phyloP scores from a whole-genome alignment of 2,113 vertebrate genomes.

The Nerophis ophidion region DNA sequence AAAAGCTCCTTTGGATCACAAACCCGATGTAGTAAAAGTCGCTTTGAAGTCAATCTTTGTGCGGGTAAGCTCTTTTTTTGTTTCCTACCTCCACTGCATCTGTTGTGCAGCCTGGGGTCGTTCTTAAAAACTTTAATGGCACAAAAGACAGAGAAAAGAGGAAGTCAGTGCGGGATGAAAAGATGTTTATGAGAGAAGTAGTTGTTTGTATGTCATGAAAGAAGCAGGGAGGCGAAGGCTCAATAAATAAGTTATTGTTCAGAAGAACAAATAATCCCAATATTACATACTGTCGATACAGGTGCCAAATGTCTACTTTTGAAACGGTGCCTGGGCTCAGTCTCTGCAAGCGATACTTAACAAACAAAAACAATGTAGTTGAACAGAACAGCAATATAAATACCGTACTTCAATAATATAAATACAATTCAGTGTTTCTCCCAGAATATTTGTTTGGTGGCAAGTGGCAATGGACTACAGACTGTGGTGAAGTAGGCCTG shows the following conservation, averaged over 20 bases:
- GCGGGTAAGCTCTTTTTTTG: constrained; percentile 19
- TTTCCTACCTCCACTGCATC: constrained; percentile 39
- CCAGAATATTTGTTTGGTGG: no score
- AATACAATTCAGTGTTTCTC: no score
- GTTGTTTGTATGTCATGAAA: constrained; percentile 9
- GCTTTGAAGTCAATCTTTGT: constrained; percentile 20
- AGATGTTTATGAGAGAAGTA: constrained; percentile 15
- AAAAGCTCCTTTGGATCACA: constrained; percentile 13
- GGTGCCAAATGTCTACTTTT: no score
- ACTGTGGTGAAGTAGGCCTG: no score
- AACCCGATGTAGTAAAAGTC: constrained; percentile 26
- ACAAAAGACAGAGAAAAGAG: constrained; percentile 34
- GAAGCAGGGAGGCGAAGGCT: constrained; percentile 2
- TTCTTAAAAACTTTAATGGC: constrained; percentile 58
- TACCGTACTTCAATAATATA: no score
- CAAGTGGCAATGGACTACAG: no score
- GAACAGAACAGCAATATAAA: no score
- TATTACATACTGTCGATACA: not conserved
- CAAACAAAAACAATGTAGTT: not conserved
- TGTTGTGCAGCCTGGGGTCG: constrained; percentile 52
- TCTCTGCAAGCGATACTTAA: not conserved
- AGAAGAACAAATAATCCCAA: not conserved
- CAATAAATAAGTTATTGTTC: not conserved
- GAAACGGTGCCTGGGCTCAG: no score
- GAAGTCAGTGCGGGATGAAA: constrained; percentile 28